Evolutionary conservation across 2,888 invertebrate genomes (phyloP), one percentile per base, ranked within the genome.

Genomic region (Sycophila texana): DNA sequence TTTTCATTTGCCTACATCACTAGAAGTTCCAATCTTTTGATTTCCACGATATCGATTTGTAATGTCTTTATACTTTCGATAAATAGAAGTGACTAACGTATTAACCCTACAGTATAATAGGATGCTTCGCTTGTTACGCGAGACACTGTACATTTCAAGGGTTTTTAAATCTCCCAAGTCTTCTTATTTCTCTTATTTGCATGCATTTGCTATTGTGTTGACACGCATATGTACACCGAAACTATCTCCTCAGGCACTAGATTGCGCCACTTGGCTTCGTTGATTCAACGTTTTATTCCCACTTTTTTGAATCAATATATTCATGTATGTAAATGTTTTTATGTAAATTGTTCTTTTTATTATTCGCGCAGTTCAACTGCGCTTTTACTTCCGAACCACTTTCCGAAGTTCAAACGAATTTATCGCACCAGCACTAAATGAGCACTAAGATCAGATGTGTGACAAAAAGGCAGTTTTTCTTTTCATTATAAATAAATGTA

Each of bases 241-340:
- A 75, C 79, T 83, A 84, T 79, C 81, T 83, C 80, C 81, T 83
- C 80, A 84, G 84, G 84, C 83, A 84, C 83, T 83, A 80, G 77
- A 60, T 71, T 82, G 84, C 83, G 82, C 82, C 83, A 81, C 81
- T 79, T 80, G 83, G 82, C 83, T 82, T 83, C 74, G 81, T 82
- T 81, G 82, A 81, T 81, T 77, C 80, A 79, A 81, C 63, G 70
- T 75, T 80, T 77, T 67, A 77, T 77, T 77, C 75, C 71, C 77
- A 81, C 71, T 77, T 22, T 26, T 63, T 80, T 75, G 72, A 77
- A 77, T 82, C 77, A 70, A 77, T 77, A 72, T 67, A 72, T 68
- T 82, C 68, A 70, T 68, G 51, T 72, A 57, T n/a, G 16, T 67
- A 39, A 72, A 66, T 76, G 55, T 71, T n/a, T 71, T 47, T n/a